Evolutionary conservation across 2,888 invertebrate genomes (phyloP).

Genomic region (Oithona nana): DNA sequence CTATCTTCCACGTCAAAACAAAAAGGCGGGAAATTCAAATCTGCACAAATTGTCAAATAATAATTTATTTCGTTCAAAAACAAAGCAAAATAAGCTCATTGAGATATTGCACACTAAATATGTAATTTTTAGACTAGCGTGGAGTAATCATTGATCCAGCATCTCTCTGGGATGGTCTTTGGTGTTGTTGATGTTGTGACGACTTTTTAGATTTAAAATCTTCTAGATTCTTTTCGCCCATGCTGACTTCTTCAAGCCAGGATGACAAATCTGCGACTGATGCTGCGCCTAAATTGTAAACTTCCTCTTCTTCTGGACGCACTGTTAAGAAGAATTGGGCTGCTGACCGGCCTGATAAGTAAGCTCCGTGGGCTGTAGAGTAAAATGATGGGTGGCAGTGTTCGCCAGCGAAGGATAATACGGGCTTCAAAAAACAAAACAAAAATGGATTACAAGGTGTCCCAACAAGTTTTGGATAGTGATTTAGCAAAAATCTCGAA

Average conservation of each 20-base stretch:
- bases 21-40: too few species aligned
- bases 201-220: conserved; percentile 8
- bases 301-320: not conserved
- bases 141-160: conserved; percentile 4
- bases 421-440: conserved; percentile 38
- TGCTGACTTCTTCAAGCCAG: conserved; percentile 12
- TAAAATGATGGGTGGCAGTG: conserved; percentile 86
- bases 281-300: conserved; percentile 9
- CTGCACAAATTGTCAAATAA: too few species aligned
- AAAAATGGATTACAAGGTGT: too few species aligned
- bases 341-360: conserved; percentile 61
- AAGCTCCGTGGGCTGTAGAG: conserved; percentile 86
- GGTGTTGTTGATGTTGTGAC: not conserved
- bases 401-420: conserved; percentile 76
- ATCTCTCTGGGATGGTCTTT: not conserved
- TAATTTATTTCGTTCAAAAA: too few species aligned
- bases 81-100: too few species aligned
- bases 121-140: too few species aligned
- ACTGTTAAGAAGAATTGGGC: conserved; percentile 29
- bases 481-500: too few species aligned
- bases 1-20: too few species aligned
- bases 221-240: conserved; percentile 9
- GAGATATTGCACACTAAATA: too few species aligned
- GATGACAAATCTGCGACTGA: conserved; percentile 10
- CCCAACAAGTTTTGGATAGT: too few species aligned